Base-by-base conservation (phyloP, 2,797 vertebrate genomes). In the Arvicola amphibius region DNA sequence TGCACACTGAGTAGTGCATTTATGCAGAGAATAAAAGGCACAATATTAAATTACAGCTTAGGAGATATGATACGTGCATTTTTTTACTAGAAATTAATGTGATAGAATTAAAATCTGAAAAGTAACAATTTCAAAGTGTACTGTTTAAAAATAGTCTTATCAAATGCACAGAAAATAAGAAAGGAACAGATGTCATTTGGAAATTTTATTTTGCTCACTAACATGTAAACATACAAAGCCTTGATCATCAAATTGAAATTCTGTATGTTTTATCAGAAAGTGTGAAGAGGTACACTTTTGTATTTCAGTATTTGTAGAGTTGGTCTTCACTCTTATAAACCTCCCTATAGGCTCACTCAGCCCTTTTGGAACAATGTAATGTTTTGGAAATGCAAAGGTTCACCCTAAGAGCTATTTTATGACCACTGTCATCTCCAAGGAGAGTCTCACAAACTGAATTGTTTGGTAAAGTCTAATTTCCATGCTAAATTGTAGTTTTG, bases 401-500 rank as follows among this genome's bases (percentile, higher is more conserved):
- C 89, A 34, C 71, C 78, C 69, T 84, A 69, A 81, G 79, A 89
- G 84, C 89, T 61, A 88, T 63, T 86, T 94, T 43, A 51, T 13
- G 29, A 21, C 17, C 27, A 73, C 6, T 61, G 0, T 59, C 78
- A 25, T 67, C 27, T 76, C 9, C 17, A 71, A 25, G 34, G 51
- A 69, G 78, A 81, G 78, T 71, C 77, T 76, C 65, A 53, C 67
- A 83, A 88, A 63, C 32, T 43, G 19, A 32, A 76, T 85, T 94
- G 91, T 92, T 86, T n/a, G 86, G 17, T 59, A 48, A 91, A 96
- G n/a, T 79, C 56, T 80, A 4, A 88, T 94, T 95, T 95, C 69
- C 76, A 0, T 43, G 59, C 86, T 59, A 71, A 91, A n/a, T 90
- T 89, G 27, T 56, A 65, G 11, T 25, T 69, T 71, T 29, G 71